These are phyloP conservation scores for Machimus rusticus DNA, from an alignment of 2,888 invertebrate species.

Conservation along the genomic window DNA sequence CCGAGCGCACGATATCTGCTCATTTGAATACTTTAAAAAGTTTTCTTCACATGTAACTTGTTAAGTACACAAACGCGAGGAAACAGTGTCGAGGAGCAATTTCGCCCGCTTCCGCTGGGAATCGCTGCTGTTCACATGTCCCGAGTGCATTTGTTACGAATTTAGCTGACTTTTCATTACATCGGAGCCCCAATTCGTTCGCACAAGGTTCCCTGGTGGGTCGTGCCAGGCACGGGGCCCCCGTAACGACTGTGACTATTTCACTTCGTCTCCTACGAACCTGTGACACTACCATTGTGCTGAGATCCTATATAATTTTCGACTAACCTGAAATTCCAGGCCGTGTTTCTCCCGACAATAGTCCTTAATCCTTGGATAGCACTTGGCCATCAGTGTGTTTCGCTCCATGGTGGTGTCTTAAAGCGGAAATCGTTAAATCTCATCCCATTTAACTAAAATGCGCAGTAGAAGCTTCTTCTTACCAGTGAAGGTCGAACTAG, in stretches of 20 bases:
- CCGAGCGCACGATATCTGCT: background rate
- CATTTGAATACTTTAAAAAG: conserved; percentile 1
- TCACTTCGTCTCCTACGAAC: background rate
- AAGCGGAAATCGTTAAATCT: background rate
- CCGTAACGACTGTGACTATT: background rate
- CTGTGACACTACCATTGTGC: background rate
- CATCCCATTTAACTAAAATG: background rate
- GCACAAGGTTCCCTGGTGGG: background rate
- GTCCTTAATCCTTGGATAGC: conserved; percentile 95
- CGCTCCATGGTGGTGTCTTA: conserved; percentile 96
- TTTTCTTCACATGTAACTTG: background rate
- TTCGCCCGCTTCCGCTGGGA: background rate
- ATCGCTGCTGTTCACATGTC: conserved; percentile 1
- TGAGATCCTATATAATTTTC: background rate
- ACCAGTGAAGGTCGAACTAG: conserved; percentile 98
- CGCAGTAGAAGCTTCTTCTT: conserved; percentile 54
- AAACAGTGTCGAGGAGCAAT: background rate
- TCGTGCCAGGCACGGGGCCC: background rate
- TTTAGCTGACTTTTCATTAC: background rate
- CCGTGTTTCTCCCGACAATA: conserved; percentile 97
- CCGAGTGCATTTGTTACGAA: conserved; percentile 8
- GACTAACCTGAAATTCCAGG: conserved; percentile 90
- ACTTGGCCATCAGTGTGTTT: conserved; percentile 97
- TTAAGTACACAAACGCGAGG: background rate
- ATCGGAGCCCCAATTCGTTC: background rate